phyloP scores from a whole-genome alignment of 2,113 vertebrate species.

The Merops nubicus region DNA sequence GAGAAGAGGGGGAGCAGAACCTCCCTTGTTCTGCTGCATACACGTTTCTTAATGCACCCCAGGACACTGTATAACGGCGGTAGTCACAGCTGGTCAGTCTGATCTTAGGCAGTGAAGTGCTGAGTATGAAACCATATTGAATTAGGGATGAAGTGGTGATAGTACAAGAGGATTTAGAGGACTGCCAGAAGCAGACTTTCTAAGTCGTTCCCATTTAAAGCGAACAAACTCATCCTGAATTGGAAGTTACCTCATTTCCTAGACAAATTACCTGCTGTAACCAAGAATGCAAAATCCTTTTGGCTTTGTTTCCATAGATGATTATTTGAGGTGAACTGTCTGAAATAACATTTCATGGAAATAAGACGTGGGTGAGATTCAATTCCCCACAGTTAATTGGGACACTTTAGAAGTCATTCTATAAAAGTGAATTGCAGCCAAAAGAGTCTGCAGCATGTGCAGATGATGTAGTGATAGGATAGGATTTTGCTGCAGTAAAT shows the following conservation, averaged over 20 bases:
- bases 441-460: background rate
- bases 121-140: background rate
- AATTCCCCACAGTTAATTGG: background rate
- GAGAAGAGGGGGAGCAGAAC: no score
- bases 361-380: background rate
- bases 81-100: background rate
- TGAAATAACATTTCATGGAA: background rate
- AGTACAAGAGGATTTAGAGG: background rate
- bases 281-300: background rate
- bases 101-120: background rate
- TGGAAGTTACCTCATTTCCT: background rate
- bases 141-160: background rate
- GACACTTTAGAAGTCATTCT: background rate
- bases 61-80: no score
- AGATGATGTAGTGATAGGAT: rapidly evolving
- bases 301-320: background rate
- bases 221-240: background rate
- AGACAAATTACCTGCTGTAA: background rate
- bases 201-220: background rate
- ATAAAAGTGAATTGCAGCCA: rapidly evolving
- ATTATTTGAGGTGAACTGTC: background rate
- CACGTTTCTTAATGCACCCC: no score
- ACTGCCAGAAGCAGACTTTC: background rate
- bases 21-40: no score
- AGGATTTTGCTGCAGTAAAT: background rate